phyloP scores from a whole-genome alignment of 1,140 invertebrate species.

The Heliothis subflexa region DNA sequence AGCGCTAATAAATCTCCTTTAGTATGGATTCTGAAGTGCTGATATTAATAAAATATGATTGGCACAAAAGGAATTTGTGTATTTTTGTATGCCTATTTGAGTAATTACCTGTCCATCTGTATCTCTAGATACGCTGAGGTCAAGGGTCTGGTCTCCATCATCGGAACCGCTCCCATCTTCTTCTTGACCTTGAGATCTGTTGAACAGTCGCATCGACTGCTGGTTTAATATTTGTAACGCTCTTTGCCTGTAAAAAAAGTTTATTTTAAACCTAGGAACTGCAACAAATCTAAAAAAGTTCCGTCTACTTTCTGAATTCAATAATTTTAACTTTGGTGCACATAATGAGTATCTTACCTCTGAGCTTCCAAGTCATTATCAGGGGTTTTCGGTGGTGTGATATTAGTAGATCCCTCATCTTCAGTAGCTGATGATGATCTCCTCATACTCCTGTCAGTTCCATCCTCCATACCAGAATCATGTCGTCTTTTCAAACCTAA shows the following conservation, averaged over 20 bases:
- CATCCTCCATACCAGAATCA: conserved; percentile 74
- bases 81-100: background rate
- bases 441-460: conserved; percentile 70
- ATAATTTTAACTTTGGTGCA: no score
- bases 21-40: conserved; percentile 7
- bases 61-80: background rate
- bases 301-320: no score
- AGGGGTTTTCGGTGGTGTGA: conserved; percentile 82
- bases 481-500: conserved; percentile 76
- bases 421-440: conserved; percentile 81
- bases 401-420: conserved; percentile 81
- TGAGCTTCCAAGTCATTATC: conserved; percentile 81
- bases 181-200: conserved; percentile 71
- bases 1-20: conserved; percentile 26
- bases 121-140: conserved; percentile 84
- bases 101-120: conserved; percentile 81
- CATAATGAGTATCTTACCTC: conserved; percentile 60
- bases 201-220: conserved; percentile 79
- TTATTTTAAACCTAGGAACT: background rate
- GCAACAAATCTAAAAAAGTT: no score
- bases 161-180: conserved; percentile 84
- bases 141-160: conserved; percentile 84
- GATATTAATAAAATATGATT: conserved; percentile 37
- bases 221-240: conserved; percentile 81
- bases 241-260: conserved; percentile 71